These are phyloP conservation scores for Galleria mellonella DNA, from an alignment of 1,140 invertebrate genomes.

Conservation along the genomic window DNA sequence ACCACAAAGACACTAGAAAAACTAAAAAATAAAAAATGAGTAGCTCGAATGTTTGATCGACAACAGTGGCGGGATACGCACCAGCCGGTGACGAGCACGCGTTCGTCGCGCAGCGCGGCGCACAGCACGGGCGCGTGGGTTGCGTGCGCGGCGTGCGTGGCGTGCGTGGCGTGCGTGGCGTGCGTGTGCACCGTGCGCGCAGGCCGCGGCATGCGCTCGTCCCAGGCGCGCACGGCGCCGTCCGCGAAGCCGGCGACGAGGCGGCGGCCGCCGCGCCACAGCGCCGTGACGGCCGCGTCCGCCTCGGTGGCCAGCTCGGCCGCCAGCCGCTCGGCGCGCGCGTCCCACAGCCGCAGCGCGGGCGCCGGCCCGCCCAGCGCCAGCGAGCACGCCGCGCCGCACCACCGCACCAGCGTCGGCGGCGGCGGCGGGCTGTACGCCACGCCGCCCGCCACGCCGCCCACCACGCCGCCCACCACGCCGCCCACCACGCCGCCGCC, in stretches of 20 bases:
- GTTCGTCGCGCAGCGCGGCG: slow-evolving; percentile 78
- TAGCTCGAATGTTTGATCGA: too few relatives aligned
- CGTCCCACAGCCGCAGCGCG: slow-evolving; percentile 90
- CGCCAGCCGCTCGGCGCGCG: slow-evolving; percentile 85
- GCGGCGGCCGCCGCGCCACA: slow-evolving; percentile 22
- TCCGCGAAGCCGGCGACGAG: slow-evolving; percentile 66
- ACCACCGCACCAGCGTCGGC: slow-evolving; percentile 37
- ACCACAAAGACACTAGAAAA: too few relatives aligned
- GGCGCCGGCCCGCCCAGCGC: slow-evolving; percentile 85
- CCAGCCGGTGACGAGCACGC: slow-evolving; percentile 78
- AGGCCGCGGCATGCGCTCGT: slow-evolving; percentile 31
- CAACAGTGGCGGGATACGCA: slow-evolving; percentile 77
- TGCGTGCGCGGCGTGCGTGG: slow-evolving; percentile 41
- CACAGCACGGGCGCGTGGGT: slow-evolving; percentile 57
- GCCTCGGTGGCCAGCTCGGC: slow-evolving; percentile 73
- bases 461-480: slow-evolving; percentile 6
- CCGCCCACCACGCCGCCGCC: slow-evolving; percentile 5
- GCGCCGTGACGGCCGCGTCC: slow-evolving; percentile 28
- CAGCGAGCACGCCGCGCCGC: slow-evolving; percentile 53
- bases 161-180: slow-evolving; percentile 36
- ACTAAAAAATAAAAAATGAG: too few relatives aligned
- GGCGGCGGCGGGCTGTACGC: slow-evolving; percentile 28
- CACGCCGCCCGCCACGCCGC: slow-evolving; percentile 5
- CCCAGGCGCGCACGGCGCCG: slow-evolving; percentile 72
- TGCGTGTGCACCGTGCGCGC: slow-evolving; percentile 18